Conservation (phyloP, 2,888 invertebrate species). For the Mythimna loreyi region DNA sequence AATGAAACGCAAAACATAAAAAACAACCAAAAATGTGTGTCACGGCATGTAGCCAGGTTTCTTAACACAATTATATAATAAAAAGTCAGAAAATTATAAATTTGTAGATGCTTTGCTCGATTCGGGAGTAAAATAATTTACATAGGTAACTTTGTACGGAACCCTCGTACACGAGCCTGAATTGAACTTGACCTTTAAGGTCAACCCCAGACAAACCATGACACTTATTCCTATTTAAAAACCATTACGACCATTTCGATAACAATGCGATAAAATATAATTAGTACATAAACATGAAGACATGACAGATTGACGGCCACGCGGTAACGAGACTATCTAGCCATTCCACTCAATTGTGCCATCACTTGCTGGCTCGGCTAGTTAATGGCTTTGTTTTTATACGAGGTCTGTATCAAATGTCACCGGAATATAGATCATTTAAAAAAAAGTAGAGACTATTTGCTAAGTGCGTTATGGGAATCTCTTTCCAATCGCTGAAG, state of each 20-base stretch:
- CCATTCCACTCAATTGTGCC: slow-evolving; percentile 41
- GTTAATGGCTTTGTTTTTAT: slow-evolving; percentile 18
- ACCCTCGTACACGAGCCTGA: no score
- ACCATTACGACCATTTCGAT: neutral
- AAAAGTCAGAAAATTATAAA: no score
- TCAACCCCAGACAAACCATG: neutral
- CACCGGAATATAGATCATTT: neutral
- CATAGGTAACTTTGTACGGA: no score
- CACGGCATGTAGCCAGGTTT: no score
- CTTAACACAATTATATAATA: no score
- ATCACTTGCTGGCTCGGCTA: neutral
- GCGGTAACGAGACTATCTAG: slow-evolving; percentile 28
- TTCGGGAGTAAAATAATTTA: no score
- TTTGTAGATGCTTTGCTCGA: no score
- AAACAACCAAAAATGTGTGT: no score
- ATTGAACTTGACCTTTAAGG: neutral
- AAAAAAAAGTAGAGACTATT: no score
- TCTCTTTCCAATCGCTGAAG: no score
- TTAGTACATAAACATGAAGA: slow-evolving; percentile 2
- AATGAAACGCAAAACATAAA: no score
- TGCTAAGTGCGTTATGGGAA: no score
- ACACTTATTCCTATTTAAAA: slow-evolving; percentile 10
- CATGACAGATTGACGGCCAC: slow-evolving; percentile 37
- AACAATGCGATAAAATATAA: slow-evolving; percentile 23
- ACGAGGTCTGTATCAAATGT: neutral